Evolutionary conservation across 2,113 vertebrate species (phyloP).

Genomic region (Cettia cetti): DNA sequence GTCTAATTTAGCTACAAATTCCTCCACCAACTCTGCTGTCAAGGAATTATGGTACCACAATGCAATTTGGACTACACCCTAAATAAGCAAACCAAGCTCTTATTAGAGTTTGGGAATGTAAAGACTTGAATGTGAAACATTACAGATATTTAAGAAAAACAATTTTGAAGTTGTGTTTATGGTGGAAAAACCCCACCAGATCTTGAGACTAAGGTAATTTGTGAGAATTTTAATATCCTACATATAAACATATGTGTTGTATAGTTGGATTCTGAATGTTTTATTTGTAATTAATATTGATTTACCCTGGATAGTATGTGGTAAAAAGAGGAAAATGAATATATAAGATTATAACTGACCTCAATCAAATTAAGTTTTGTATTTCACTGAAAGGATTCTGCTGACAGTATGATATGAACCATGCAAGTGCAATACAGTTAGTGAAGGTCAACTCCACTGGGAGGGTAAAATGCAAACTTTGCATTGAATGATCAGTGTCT

Average conservation of each 20-base stretch:
- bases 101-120: not conserved
- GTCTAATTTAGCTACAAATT: not conserved
- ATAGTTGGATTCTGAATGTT: not conserved
- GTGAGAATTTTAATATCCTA: not conserved
- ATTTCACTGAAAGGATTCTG: constrained; percentile 12
- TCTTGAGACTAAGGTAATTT: not conserved
- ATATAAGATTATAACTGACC: not conserved
- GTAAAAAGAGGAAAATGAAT: not conserved
- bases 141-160: not conserved
- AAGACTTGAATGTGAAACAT: not conserved
- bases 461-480: not conserved
- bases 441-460: not conserved
- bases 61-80: not conserved
- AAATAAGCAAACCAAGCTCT: not conserved
- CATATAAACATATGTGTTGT: not conserved
- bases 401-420: not conserved
- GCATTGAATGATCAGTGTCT: not conserved
- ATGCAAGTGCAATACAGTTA: not conserved
- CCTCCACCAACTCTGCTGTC: not conserved
- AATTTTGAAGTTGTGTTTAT: not conserved
- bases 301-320: not conserved
- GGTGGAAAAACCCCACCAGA: not conserved
- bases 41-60: not conserved
- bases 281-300: not conserved
- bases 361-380: not conserved